These are phyloP conservation scores for Proterorhinus semilunaris DNA, from an alignment of 2,113 vertebrate species.

Conservation along the genomic window DNA sequence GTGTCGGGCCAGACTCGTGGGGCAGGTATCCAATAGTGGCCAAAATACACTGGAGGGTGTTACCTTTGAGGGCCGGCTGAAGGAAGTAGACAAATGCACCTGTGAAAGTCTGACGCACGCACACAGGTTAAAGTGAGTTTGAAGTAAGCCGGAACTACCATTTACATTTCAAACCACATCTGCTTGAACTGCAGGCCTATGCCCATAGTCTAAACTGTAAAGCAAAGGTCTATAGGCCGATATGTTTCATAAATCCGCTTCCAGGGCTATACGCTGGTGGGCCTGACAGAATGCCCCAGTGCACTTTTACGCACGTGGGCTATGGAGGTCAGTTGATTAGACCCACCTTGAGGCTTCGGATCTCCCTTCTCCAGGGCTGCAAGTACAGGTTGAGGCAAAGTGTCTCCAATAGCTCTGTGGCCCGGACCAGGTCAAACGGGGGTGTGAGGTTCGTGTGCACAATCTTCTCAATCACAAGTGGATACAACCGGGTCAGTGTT, in stretches of 20 bases:
- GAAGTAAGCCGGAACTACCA: not conserved
- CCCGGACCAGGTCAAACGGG: constrained; percentile 49
- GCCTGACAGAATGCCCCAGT: no score
- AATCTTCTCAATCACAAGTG: constrained; percentile 6
- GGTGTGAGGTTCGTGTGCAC: constrained; percentile 13
- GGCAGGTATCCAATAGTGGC: constrained; percentile 80
- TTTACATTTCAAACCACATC: not conserved
- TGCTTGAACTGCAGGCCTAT: not conserved
- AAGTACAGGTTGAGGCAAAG: constrained; percentile 70
- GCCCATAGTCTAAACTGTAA: no score
- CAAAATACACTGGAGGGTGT: constrained; percentile 69
- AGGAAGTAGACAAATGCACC: constrained; percentile 84
- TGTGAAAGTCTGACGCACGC: constrained; percentile 79
- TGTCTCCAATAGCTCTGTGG: constrained; percentile 67
- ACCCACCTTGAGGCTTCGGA: constrained; percentile 66
- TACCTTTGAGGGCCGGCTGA: constrained; percentile 73
- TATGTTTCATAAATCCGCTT: no score
- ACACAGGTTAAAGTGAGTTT: not conserved
- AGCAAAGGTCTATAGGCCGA: no score
- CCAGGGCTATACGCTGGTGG: no score
- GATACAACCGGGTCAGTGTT: constrained; percentile 54
- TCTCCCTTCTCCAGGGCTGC: constrained; percentile 76
- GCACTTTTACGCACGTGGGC: no score
- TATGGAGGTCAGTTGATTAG: not conserved
- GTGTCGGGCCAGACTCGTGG: constrained; percentile 53